A percentile compares a stretch with the other conserved stretches of the same genome.
phyloP scores from a whole-genome alignment of 2,113 vertebrate genomes.

The Carassius gibelio region DNA sequence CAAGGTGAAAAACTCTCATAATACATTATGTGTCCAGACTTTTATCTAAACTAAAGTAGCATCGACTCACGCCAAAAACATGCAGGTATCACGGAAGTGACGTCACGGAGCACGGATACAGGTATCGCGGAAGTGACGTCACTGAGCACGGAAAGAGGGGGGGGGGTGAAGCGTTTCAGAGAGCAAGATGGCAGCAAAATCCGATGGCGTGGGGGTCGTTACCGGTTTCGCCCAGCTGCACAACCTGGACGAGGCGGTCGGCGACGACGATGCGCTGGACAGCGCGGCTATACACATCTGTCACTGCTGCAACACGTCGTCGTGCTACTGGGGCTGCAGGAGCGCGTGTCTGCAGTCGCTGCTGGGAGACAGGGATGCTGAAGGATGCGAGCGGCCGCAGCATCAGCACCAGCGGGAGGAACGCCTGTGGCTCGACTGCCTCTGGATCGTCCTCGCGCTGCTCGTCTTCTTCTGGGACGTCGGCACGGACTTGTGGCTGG shows the following conservation, averaged over 20 bases:
- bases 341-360: slow-evolving; percentile 87
- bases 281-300: slow-evolving; percentile 94
- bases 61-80: neutral
- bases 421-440: slow-evolving; percentile 94
- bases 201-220: slow-evolving; percentile 84
- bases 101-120: slow-evolving; percentile 58
- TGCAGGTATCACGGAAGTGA: slow-evolving; percentile 62
- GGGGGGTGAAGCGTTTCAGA: slow-evolving; percentile 58
- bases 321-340: slow-evolving; percentile 94
- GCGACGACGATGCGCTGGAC: slow-evolving; percentile 81
- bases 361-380: slow-evolving; percentile 71
- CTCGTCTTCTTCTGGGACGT: slow-evolving; percentile 96
- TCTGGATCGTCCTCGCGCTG: slow-evolving; percentile 95
- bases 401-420: slow-evolving; percentile 68
- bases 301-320: slow-evolving; percentile 92
- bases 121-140: slow-evolving; percentile 52
- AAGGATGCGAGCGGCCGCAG: slow-evolving; percentile 65
- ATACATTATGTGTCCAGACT: neutral
- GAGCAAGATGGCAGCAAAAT: slow-evolving; percentile 89
- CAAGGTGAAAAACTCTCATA: neutral
- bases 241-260: slow-evolving; percentile 82
- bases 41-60: too few relatives aligned
- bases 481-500: slow-evolving; percentile 94
- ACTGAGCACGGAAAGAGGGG: slow-evolving; percentile 56
- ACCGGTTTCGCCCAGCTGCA: slow-evolving; percentile 89